Evolutionary conservation across 2,797 vertebrate species (phyloP).

Genomic region (Sebastes nivosus): DNA sequence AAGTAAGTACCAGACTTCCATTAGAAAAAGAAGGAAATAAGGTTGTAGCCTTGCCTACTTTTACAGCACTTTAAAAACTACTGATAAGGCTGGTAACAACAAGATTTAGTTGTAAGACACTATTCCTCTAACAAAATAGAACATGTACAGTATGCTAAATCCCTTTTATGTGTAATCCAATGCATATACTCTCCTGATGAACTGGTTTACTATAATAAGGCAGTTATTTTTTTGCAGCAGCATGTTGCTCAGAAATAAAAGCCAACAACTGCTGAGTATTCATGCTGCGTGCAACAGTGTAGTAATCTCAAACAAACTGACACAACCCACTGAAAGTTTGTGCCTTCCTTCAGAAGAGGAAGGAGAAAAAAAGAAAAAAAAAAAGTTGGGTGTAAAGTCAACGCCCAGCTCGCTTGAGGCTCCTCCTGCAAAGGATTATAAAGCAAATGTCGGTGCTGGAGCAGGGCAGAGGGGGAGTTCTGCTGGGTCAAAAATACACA

Average conservation of each 20-base stretch:
- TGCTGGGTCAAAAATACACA: slow-evolving; percentile 73
- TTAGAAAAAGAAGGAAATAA: background rate
- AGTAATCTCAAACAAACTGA: slow-evolving; percentile 51
- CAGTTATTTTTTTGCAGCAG: background rate
- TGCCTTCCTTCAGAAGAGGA: slow-evolving; percentile 3
- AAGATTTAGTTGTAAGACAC: background rate
- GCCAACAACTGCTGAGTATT: slow-evolving; percentile 13
- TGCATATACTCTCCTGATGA: background rate
- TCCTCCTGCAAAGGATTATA: slow-evolving; percentile 82
- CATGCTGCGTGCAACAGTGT: slow-evolving; percentile 12
- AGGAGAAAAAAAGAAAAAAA: slow-evolving; percentile 33
- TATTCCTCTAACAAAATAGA: background rate
- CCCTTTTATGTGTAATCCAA: background rate
- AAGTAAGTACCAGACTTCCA: slow-evolving; percentile 23
- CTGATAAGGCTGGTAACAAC: background rate
- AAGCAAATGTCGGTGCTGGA: slow-evolving; percentile 73
- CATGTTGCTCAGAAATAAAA: background rate
- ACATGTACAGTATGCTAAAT: background rate
- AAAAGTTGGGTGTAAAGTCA: slow-evolving; percentile 63
- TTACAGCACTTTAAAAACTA: background rate
- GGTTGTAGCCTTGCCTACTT: background rate
- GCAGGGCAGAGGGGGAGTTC: slow-evolving; percentile 82
- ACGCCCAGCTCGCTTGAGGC: slow-evolving; percentile 73
- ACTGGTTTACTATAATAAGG: background rate
- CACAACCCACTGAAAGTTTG: slow-evolving; percentile 53